phyloP scores from a whole-genome alignment of 1,140 invertebrate genomes.

The Hypsibius dujardini region DNA sequence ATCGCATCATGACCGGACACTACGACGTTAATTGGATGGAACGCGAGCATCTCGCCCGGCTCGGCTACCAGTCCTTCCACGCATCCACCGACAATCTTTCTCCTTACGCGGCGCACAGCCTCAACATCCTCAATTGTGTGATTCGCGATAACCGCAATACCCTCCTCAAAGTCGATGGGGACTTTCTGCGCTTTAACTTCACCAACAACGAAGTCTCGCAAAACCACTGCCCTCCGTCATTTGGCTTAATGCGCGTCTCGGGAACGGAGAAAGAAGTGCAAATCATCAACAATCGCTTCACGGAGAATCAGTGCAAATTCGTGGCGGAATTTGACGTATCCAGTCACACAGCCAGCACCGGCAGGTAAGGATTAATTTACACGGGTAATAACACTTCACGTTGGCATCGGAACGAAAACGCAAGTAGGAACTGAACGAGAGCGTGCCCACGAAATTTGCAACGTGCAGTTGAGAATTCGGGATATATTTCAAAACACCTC shows the following conservation, averaged over 20 bases:
- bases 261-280: too few species aligned
- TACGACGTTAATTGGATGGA: background rate
- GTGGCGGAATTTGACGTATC: too few species aligned
- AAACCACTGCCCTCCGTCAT: background rate
- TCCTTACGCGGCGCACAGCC: conserved; percentile 29
- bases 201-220: conserved; percentile 55
- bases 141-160: conserved; percentile 71
- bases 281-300: too few species aligned
- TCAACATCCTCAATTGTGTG: conserved; percentile 45
- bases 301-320: too few species aligned
- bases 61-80: background rate
- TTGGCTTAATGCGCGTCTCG: conserved; percentile 62
- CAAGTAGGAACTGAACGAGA: too few species aligned
- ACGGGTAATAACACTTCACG: too few species aligned
- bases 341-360: too few species aligned
- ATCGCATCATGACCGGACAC: background rate
- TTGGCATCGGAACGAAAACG: too few species aligned
- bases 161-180: conserved; percentile 63
- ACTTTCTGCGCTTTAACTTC: conserved; percentile 60
- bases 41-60: background rate
- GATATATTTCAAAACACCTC: too few species aligned
- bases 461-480: too few species aligned
- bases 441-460: too few species aligned
- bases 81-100: background rate
- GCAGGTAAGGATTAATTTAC: too few species aligned